Evolutionary conservation across 2,888 invertebrate species (phyloP), one percentile per base, ranked within the genome.

Genomic region (Seladonia tumulorum): DNA sequence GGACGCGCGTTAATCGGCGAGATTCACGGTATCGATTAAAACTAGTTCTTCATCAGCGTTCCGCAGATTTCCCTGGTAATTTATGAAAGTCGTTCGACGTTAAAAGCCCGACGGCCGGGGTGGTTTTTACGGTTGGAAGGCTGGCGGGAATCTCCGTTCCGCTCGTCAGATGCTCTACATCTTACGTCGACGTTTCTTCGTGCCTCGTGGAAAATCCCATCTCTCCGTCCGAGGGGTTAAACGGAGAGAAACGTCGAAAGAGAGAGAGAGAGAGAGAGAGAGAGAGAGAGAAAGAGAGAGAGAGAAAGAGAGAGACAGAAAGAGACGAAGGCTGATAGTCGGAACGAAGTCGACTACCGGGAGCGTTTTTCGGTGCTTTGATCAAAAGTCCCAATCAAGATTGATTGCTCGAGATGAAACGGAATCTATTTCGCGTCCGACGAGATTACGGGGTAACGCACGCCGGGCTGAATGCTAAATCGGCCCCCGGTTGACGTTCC

Each of bases 381-480:
- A 85, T 85, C 85, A 79, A 79, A 92, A 92, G 92, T 92, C 91
- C 89, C 93, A 93, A 93, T 93, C 93, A 93, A 90, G 92, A 93
- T 93, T 92, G 93, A 93, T 93, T 93, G 93, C 91, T 88, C 88
- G 87, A 91, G 92, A 92, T 93, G 91, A 91, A 93, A 93, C 91
- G 92, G 91, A 91, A 92, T 93, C 92, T 91, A 90, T 91, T 89
- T 88, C 87, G 89, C 84, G 86, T 82, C 79, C 88, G 86, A 89
- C 83, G 80, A 81, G 87, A 89, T 87, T 88, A 83, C 88, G 63
- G 84, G 71, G 74, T 76, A 81, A 86, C 82, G 73, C 81, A 79
- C 79, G n/a, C 72, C 60, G 53, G 74, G 75, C 77, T 85, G 88
- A 87, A 88, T 85, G 86, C 81, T 71, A 86, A 88, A 88, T 89